These are phyloP conservation scores for Agelastica alni DNA, from an alignment of 2,888 invertebrate species.

Conservation along the genomic window DNA sequence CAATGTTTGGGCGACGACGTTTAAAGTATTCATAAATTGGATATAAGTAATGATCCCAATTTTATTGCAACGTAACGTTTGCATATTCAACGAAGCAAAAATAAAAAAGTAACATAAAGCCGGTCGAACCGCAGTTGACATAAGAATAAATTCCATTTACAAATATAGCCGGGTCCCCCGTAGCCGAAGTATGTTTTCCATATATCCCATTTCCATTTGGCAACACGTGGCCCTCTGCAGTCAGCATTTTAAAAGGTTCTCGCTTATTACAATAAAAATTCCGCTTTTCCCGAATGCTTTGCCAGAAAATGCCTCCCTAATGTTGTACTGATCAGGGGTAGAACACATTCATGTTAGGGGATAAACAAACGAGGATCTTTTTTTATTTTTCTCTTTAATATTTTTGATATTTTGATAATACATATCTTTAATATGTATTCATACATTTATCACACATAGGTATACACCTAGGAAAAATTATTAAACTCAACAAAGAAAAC, in stretches of 20 bases:
- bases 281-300: conserved; percentile 32
- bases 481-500: too few species aligned
- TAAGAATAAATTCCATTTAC: conserved; percentile 49
- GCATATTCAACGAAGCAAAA: conserved; percentile 18
- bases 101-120: conserved; percentile 25
- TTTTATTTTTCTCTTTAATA: too few species aligned
- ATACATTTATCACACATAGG: too few species aligned
- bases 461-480: too few species aligned
- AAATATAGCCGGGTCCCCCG: conserved; percentile 47
- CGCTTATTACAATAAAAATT: conserved; percentile 52
- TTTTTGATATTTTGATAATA: too few species aligned
- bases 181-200: conserved; percentile 48
- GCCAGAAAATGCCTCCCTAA: conserved; percentile 48
- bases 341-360: neutral
- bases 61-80: conserved; percentile 18
- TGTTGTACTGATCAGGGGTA: conserved; percentile 35
- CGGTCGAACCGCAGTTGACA: conserved; percentile 27
- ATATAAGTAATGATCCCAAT: neutral
- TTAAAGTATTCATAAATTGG: neutral
- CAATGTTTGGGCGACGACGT: too few species aligned
- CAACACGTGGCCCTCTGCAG: conserved; percentile 50
- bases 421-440: too few species aligned
- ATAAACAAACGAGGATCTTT: too few species aligned
- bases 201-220: conserved; percentile 46
- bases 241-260: conserved; percentile 49